Conservation (phyloP, 1,140 invertebrate species). For the Heliconius himera region DNA sequence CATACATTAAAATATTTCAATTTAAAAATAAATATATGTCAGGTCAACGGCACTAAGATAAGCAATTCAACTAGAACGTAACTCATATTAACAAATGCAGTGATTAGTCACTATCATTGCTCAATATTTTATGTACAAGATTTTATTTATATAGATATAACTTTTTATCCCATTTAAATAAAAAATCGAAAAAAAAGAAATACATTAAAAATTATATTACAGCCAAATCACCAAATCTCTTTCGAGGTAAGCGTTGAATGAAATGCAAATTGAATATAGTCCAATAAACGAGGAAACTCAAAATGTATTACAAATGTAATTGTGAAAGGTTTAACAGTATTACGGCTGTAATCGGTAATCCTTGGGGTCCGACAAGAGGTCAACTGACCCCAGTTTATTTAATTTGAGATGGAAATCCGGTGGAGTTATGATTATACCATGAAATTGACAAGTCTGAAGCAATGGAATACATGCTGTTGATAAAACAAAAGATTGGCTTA, state of each 20-base stretch:
- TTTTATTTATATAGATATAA: too few relatives aligned
- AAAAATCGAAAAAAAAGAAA: too few relatives aligned
- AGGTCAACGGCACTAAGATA: not conserved
- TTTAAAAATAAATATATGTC: not conserved
- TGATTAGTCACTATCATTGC: not conserved
- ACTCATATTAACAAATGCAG: not conserved
- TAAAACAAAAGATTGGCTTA: not conserved
- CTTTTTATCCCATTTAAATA: too few relatives aligned
- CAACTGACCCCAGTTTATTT: constrained; percentile 45
- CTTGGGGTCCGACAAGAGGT: constrained; percentile 31
- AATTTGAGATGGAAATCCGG: constrained; percentile 41
- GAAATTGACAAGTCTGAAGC: not conserved
- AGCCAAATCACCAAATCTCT: not conserved
- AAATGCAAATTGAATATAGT: constrained; percentile 32
- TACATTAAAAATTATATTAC: not conserved
- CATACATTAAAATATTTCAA: not conserved
- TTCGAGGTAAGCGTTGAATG: constrained; percentile 13
- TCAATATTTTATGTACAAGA: too few relatives aligned
- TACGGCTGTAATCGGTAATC: constrained; percentile 42
- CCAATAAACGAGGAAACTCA: constrained; percentile 24
- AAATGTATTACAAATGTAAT: constrained; percentile 47
- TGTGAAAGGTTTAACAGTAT: constrained; percentile 43
- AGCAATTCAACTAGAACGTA: not conserved
- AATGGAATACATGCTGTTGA: not conserved
- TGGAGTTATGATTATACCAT: not conserved